Conservation (phyloP, 2,113 vertebrate species). For the Pimephales promelas region DNA sequence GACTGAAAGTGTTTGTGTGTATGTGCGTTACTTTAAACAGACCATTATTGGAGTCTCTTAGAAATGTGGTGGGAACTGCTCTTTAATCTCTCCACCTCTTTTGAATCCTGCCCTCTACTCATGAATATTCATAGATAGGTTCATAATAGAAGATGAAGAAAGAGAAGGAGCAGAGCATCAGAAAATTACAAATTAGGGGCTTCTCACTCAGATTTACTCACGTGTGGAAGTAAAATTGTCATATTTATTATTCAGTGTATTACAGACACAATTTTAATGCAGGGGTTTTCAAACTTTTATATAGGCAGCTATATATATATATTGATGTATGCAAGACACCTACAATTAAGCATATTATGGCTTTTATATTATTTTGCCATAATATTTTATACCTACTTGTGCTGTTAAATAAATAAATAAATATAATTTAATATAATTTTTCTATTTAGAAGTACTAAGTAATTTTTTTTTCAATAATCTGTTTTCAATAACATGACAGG, state of each 20-base stretch:
- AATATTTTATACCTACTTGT: neutral
- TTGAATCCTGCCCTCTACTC: slow-evolving; percentile 30
- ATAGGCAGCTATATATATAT: neutral
- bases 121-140: slow-evolving; percentile 40
- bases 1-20: slow-evolving; percentile 13
- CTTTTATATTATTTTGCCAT: neutral
- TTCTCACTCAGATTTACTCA: neutral
- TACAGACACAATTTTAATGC: neutral
- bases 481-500: neutral
- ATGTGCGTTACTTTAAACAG: neutral
- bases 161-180: slow-evolving; percentile 27
- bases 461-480: too few species aligned
- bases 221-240: neutral
- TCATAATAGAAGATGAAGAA: slow-evolving; percentile 39
- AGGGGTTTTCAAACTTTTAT: neutral
- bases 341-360: neutral
- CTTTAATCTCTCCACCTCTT: slow-evolving; percentile 43
- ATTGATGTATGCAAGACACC: neutral
- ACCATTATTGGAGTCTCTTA: slow-evolving; percentile 30
- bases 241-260: neutral
- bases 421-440: neutral
- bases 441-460: neutral
- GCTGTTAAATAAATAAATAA: neutral
- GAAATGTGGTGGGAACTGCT: slow-evolving; percentile 52
- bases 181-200: slow-evolving; percentile 20